Percentiles rank a stretch among this genome's conserved stretches.
These are phyloP conservation scores for Akabosia matsudoensis DNA, from an alignment of 1,140 invertebrate species.

Conservation along the genomic window DNA sequence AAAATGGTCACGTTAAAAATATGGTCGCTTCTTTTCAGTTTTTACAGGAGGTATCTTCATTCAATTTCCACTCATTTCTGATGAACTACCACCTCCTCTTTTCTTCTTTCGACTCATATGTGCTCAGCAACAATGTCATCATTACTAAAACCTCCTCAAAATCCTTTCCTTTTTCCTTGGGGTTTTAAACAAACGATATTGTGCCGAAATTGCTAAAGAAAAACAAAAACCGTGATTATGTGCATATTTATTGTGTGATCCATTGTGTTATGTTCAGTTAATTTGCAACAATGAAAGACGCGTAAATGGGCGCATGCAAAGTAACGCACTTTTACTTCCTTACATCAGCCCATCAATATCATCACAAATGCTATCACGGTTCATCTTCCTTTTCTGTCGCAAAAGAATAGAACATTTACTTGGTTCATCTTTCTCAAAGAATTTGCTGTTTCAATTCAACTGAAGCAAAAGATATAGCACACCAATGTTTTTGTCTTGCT, in stretches of 20 bases:
- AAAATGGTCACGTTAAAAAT: too few relatives aligned
- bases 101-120: too few relatives aligned
- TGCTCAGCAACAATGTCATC: slow-evolving; percentile 1
- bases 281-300: too few relatives aligned
- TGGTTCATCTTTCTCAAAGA: slow-evolving; percentile 7
- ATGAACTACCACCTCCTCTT: too few relatives aligned
- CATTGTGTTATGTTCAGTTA: too few relatives aligned
- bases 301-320: background rate
- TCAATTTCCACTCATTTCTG: too few relatives aligned
- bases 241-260: background rate
- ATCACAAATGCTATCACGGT: too few relatives aligned
- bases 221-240: background rate
- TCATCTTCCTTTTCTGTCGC: too few relatives aligned
- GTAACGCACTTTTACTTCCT: slow-evolving; percentile 16
- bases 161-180: background rate
- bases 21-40: background rate
- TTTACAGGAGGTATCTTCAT: background rate
- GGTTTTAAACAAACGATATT: background rate
- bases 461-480: too few relatives aligned
- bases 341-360: too few relatives aligned
- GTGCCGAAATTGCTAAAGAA: slow-evolving; percentile 1
- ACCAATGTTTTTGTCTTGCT: too few relatives aligned
- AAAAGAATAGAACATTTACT: background rate
- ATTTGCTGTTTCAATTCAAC: background rate
- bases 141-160: background rate